Evolutionary conservation across 2,797 vertebrate species (phyloP).

Genomic region (Sebastes trivittatus): DNA sequence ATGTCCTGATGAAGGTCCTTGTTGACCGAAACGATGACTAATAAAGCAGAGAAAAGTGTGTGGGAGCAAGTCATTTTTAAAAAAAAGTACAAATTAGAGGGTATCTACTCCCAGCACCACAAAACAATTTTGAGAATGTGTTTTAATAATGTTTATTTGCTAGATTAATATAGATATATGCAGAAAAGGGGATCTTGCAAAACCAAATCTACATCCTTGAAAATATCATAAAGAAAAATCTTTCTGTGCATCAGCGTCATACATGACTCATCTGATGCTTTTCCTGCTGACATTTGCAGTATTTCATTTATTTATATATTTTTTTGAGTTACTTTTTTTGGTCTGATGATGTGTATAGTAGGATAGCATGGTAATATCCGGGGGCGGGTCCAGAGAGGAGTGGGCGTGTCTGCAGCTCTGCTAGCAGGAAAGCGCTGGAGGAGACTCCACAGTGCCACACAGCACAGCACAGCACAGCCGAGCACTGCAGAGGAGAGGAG

Average conservation of each 20-base stretch:
- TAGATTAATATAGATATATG: too few relatives aligned
- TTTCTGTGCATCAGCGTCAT: neutral
- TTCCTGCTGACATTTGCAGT: slow-evolving; percentile 2
- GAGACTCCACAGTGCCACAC: slow-evolving; percentile 38
- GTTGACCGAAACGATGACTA: too few relatives aligned
- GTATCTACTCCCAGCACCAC: too few relatives aligned
- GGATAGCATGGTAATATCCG: slow-evolving; percentile 73
- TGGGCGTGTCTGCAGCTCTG: slow-evolving; percentile 73
- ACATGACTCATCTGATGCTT: slow-evolving; percentile 33
- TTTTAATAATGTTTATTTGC: too few relatives aligned
- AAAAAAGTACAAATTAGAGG: too few relatives aligned
- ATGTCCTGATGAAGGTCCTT: too few relatives aligned
- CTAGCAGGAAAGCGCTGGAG: slow-evolving; percentile 64
- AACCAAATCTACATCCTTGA: neutral
- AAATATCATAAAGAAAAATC: neutral
- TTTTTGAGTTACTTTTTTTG: neutral
- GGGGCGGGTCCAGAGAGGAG: slow-evolving; percentile 66
- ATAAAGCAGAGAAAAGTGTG: too few relatives aligned
- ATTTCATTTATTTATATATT: neutral
- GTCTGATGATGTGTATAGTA: slow-evolving; percentile 17
- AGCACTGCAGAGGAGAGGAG: slow-evolving; percentile 56
- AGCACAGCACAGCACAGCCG: slow-evolving; percentile 24
- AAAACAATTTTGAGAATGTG: too few relatives aligned
- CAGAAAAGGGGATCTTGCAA: too few relatives aligned
- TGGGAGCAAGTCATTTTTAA: too few relatives aligned